Evolutionary conservation across 2,888 invertebrate species (phyloP).

Genomic region (Tromatobia lineatoria): DNA sequence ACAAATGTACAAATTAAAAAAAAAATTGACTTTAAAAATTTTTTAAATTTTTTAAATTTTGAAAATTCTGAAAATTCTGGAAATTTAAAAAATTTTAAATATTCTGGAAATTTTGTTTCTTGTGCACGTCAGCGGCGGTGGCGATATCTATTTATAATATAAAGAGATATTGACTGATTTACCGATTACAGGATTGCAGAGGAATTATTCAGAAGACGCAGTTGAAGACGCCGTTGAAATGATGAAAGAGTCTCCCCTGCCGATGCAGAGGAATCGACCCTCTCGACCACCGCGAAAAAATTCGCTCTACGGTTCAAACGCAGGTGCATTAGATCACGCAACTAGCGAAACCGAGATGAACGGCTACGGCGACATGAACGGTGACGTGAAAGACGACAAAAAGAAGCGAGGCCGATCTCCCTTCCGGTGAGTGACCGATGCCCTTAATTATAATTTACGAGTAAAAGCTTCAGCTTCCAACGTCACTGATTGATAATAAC

Average conservation of each 20-base stretch:
- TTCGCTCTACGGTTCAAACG: slow-evolving; percentile 86
- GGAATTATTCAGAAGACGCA: slow-evolving; percentile 94
- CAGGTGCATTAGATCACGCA: slow-evolving; percentile 88
- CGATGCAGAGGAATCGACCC: slow-evolving; percentile 86
- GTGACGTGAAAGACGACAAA: slow-evolving; percentile 90
- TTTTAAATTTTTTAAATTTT: too few species aligned
- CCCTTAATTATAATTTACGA: background rate
- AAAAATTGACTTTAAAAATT: too few species aligned
- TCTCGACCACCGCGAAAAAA: slow-evolving; percentile 92
- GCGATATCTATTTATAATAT: background rate
- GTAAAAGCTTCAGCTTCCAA: background rate
- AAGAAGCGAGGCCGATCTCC: slow-evolving; percentile 95
- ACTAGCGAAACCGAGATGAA: slow-evolving; percentile 93
- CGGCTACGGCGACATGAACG: slow-evolving; percentile 88
- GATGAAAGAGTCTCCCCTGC: slow-evolving; percentile 86
- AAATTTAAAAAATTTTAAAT: too few species aligned
- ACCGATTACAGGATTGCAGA: slow-evolving; percentile 89
- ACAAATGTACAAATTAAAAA: too few species aligned
- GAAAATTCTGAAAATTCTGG: too few species aligned
- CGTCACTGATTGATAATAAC: slow-evolving; percentile 43
- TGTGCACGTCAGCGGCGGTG: too few species aligned
- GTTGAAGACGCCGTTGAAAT: slow-evolving; percentile 89
- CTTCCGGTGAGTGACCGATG: slow-evolving; percentile 89
- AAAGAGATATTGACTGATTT: slow-evolving; percentile 13
- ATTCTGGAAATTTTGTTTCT: too few species aligned